Evolutionary conservation across 2,113 vertebrate genomes (phyloP).

Genomic region (Carassius auratus): DNA sequence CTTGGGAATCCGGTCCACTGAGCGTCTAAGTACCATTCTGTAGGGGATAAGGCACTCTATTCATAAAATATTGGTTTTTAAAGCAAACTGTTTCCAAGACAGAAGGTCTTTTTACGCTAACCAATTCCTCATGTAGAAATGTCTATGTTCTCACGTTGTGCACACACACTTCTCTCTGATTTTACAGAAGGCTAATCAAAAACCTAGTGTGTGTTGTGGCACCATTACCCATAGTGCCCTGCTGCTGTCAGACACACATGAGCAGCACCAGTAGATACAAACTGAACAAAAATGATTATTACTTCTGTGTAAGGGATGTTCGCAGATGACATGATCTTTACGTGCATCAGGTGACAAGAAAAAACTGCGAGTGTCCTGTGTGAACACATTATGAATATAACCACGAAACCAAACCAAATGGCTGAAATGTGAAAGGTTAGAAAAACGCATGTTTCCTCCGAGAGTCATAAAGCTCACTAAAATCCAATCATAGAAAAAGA

Average conservation of each 20-base stretch:
- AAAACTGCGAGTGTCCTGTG: background rate
- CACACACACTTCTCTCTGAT: slow-evolving; percentile 33
- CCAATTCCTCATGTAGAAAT: slow-evolving; percentile 58
- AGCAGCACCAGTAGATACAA: background rate
- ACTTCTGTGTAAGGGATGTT: background rate
- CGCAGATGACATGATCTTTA: background rate
- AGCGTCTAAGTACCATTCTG: slow-evolving; percentile 15
- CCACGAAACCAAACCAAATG: slow-evolving; percentile 12
- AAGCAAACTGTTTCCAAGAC: slow-evolving; percentile 44
- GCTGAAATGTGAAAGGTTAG: slow-evolving; percentile 51
- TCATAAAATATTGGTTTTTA: slow-evolving; percentile 23
- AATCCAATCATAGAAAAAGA: slow-evolving; percentile 52
- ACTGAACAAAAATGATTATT: background rate
- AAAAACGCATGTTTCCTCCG: slow-evolving; percentile 52
- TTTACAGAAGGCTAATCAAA: slow-evolving; percentile 59
- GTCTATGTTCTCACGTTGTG: slow-evolving; percentile 5
- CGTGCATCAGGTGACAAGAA: background rate
- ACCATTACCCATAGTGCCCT: background rate
- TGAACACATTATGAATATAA: background rate
- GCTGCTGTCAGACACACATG: background rate
- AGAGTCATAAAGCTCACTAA: slow-evolving; percentile 63
- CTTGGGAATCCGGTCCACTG: background rate
- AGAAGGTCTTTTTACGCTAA: slow-evolving; percentile 52
- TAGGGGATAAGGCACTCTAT: slow-evolving; percentile 41
- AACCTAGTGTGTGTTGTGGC: slow-evolving; percentile 14